phyloP scores from a whole-genome alignment of 2,888 invertebrate genomes.

The Troides helena region DNA sequence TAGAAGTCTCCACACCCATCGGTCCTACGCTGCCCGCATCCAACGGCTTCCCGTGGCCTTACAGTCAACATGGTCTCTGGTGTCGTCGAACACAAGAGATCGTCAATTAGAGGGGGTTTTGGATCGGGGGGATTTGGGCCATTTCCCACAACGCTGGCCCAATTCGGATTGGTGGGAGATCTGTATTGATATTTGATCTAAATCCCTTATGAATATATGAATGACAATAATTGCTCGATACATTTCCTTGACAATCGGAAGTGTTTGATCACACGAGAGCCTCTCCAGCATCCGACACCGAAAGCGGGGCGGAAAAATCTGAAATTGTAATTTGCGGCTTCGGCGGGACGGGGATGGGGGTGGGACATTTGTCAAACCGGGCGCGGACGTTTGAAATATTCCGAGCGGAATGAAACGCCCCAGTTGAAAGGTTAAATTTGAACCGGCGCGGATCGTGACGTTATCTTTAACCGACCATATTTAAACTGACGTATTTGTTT shows the following conservation, averaged over 20 bases:
- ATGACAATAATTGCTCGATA: constrained; percentile 1
- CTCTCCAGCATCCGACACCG: neutral
- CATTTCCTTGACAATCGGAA: neutral
- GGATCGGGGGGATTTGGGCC: too few relatives aligned
- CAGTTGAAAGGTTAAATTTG: neutral
- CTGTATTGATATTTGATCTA: too few relatives aligned
- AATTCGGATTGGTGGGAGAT: too few relatives aligned
- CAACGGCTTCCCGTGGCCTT: too few relatives aligned
- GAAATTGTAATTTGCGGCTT: constrained; percentile 21
- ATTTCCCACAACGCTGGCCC: too few relatives aligned
- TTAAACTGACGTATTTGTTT: too few relatives aligned
- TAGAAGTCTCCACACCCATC: too few relatives aligned
- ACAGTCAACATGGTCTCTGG: too few relatives aligned
- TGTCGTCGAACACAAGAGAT: too few relatives aligned
- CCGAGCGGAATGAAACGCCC: constrained; percentile 4
- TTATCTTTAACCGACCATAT: too few relatives aligned
- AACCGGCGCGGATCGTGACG: neutral
- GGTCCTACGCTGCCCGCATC: too few relatives aligned
- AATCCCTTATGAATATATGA: neutral
- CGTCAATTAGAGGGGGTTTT: too few relatives aligned
- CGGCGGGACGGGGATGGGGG: neutral
- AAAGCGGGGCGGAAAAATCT: constrained; percentile 14
- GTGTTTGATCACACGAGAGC: neutral
- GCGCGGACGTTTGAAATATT: constrained; percentile 8
- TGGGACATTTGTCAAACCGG: constrained; percentile 11